These are phyloP conservation scores for Vulpes vulpes DNA, from an alignment of 2,113 vertebrate species.

Conservation along the genomic window DNA sequence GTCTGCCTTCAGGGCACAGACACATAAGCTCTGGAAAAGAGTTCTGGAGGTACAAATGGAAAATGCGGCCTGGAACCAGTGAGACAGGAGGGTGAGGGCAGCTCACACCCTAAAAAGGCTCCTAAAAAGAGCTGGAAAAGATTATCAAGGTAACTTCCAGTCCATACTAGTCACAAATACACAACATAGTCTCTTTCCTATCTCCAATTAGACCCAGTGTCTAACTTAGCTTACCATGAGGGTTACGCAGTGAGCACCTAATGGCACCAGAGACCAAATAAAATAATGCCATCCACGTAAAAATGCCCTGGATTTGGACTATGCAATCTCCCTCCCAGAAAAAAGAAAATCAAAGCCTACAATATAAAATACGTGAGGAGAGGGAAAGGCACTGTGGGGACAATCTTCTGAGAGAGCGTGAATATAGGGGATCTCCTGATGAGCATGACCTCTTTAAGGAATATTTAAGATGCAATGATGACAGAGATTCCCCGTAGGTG, in stretches of 20 bases:
- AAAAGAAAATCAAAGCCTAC: neutral
- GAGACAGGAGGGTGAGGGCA: neutral
- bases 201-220: neutral
- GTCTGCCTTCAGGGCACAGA: neutral
- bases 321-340: neutral
- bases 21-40: neutral
- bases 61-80: neutral
- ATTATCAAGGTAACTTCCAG: neutral
- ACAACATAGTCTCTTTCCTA: neutral
- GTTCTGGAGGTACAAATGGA: neutral
- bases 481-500: constrained; percentile 51
- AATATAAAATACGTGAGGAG: neutral
- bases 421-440: neutral
- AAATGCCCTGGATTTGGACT: neutral
- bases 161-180: neutral
- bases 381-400: neutral
- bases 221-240: neutral
- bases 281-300: neutral
- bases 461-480: neutral
- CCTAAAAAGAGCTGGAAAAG: neutral
- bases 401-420: neutral
- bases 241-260: neutral
- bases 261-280: neutral
- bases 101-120: neutral
- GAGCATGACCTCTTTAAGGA: neutral